Conservation (phyloP, 2,113 vertebrate species). For the Cairina moschata region DNA sequence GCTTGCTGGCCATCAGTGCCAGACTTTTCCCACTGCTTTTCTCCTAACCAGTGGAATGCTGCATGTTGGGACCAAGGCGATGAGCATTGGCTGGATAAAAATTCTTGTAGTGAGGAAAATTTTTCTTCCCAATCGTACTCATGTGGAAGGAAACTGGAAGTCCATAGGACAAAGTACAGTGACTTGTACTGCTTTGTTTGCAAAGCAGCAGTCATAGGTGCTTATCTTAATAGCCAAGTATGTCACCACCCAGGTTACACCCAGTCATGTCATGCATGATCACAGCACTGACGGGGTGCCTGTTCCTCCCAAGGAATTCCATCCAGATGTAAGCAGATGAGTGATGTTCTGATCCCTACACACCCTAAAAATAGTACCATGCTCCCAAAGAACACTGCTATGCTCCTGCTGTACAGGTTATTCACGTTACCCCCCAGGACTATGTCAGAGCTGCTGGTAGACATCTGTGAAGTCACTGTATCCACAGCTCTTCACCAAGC, state of each 20-base stretch:
- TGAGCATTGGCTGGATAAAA: not conserved
- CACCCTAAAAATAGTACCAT: not conserved
- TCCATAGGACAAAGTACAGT: not conserved
- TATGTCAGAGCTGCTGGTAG: no score
- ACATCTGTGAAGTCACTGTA: not conserved
- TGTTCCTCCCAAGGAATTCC: not conserved
- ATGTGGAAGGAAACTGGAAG: not conserved
- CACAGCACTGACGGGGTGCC: not conserved
- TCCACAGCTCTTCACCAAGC: not conserved
- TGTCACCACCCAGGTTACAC: constrained; percentile 9
- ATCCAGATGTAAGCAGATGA: not conserved
- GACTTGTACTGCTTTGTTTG: not conserved
- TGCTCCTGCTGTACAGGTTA: not conserved
- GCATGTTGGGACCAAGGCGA: not conserved
- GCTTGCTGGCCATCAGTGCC: not conserved
- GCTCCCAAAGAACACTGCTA: rapidly evolving
- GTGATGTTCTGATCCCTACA: not conserved
- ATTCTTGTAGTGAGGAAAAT: not conserved
- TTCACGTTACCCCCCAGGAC: not conserved
- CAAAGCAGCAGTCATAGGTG: not conserved
- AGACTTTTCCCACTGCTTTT: not conserved
- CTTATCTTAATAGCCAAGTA: constrained; percentile 27
- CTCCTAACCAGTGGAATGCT: not conserved
- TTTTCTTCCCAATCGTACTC: not conserved
- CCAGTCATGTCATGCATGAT: not conserved